phyloP scores from a whole-genome alignment of 2,113 vertebrate genomes.

The Scytalopus superciliaris region DNA sequence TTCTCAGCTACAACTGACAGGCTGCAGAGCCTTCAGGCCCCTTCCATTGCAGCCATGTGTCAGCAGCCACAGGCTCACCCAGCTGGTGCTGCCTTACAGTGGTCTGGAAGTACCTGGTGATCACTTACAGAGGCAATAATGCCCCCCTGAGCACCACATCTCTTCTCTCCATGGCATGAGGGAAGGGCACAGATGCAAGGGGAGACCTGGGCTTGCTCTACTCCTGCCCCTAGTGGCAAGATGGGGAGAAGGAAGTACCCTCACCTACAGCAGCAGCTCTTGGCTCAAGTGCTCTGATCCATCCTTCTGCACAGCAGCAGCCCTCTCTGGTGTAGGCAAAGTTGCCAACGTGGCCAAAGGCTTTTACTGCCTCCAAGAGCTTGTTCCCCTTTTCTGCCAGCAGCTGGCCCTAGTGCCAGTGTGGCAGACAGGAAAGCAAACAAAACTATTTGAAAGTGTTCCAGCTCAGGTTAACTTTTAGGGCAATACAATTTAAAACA shows the following conservation, averaged over 20 bases:
- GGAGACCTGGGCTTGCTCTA: background rate
- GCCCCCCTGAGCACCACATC: background rate
- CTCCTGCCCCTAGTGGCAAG: background rate
- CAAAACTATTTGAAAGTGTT: background rate
- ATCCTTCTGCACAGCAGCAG: background rate
- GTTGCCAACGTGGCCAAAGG: accelerated
- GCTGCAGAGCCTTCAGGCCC: background rate
- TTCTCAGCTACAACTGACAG: background rate
- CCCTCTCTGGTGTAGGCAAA: accelerated
- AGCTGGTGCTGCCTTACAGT: background rate
- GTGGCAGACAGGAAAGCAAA: background rate
- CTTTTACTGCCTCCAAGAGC: background rate
- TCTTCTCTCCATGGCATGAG: background rate
- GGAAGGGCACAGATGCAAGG: background rate
- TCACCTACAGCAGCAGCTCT: background rate
- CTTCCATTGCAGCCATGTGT: background rate
- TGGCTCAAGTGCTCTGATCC: background rate
- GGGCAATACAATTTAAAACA: background rate
- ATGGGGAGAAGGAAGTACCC: background rate
- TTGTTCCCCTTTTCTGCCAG: background rate
- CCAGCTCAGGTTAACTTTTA: background rate
- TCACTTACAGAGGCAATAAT: background rate
- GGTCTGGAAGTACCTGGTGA: background rate
- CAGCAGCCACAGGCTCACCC: background rate
- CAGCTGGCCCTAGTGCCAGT: background rate